Conservation (phyloP, 2,113 vertebrate genomes). For the Prunella himalayana region DNA sequence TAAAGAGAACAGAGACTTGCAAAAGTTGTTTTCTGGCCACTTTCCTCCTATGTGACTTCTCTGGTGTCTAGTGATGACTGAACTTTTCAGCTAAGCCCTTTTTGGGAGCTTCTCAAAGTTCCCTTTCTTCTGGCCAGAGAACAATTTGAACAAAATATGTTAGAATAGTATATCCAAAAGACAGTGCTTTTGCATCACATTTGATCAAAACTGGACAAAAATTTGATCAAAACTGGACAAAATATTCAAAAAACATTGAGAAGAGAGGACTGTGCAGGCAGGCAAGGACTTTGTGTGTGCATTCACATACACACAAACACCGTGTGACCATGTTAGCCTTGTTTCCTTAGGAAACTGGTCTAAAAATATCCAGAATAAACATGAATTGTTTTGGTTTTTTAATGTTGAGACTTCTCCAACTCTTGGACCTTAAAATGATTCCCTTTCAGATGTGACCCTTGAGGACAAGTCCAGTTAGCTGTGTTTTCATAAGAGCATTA, state of each 20-base stretch:
- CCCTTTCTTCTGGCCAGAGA: not conserved
- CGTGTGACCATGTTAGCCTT: not conserved
- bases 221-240: not conserved
- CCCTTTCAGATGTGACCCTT: slow-evolving; percentile 33
- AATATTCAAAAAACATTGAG: not conserved
- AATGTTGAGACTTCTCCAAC: not conserved
- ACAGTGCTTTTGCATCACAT: not conserved
- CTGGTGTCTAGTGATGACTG: not conserved
- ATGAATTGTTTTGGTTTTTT: slow-evolving; percentile 41
- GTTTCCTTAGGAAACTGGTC: slow-evolving; percentile 44
- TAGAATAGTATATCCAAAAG: fast-evolving
- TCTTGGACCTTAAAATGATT: not conserved
- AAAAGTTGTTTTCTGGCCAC: not conserved
- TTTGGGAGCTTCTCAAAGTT: not conserved
- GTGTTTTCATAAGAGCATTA: not conserved
- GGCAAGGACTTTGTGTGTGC: not conserved
- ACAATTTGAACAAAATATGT: not conserved
- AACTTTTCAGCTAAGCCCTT: not conserved
- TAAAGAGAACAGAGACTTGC: not conserved
- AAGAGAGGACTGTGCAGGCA: not conserved
- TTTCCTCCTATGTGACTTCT: not conserved
- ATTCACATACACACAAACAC: not conserved
- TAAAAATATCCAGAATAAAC: slow-evolving; percentile 54
- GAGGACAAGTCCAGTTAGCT: not conserved
- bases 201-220: not conserved